Percentiles rank a stretch among this genome's conserved stretches.
Evolutionary conservation across 2,113 vertebrate genomes (phyloP).

Genomic region (Geococcyx californianus): DNA sequence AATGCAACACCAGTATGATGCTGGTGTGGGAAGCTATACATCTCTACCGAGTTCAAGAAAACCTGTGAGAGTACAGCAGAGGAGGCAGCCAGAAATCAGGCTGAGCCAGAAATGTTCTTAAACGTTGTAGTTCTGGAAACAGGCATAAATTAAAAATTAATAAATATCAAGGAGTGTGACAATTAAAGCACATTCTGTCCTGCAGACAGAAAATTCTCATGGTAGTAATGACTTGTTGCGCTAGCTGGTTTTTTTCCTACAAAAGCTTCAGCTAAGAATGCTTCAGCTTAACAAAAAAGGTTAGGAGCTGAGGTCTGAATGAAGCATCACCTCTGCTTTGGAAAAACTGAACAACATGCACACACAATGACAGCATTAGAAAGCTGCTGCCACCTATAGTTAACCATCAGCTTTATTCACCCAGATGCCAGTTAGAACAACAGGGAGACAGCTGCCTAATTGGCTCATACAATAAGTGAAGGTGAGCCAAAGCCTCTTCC

Average conservation of each 20-base stretch:
- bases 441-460: background rate
- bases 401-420: background rate
- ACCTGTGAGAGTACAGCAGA: background rate
- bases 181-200: background rate
- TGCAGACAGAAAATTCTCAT: background rate
- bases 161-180: background rate
- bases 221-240: background rate
- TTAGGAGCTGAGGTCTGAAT: background rate
- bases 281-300: background rate
- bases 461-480: background rate
- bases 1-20: background rate
- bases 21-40: background rate
- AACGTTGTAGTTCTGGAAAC: background rate
- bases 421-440: background rate
- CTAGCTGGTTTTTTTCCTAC: background rate
- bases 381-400: conserved; percentile 56
- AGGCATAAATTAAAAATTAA: background rate
- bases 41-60: background rate
- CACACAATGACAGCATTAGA: background rate
- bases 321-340: background rate
- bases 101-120: background rate
- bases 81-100: background rate
- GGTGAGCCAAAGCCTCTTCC: conserved; percentile 8
- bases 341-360: background rate
- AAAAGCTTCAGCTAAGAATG: background rate